Base-by-base conservation (phyloP, 2,113 vertebrate genomes). In the Canis aureus region DNA sequence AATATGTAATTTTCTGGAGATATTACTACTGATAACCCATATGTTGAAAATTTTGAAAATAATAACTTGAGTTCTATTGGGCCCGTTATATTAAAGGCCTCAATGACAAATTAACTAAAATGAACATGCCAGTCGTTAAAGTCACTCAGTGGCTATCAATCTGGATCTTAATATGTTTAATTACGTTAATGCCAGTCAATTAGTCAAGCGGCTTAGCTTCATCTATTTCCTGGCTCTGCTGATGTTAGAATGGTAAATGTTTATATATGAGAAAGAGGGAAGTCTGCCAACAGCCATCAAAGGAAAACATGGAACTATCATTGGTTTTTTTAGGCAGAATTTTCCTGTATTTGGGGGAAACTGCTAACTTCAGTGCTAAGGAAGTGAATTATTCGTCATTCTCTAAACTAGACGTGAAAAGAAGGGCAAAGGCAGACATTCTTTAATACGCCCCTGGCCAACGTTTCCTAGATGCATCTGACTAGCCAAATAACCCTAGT, bases 131-230 rank as follows among this genome's bases (percentile, higher is more conserved):
- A 67, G 78, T 81, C 4, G 0, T 94, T 93, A 97, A 95, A 97
- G 32, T 91, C 83, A 94, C 90, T 90, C 27, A 23, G 83, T 97
- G 95, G 43, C 73, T 96, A 96, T 98, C 94, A 97, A 89, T 87
- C 67, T 22, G 51, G n/a, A 93, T 94, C 74, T 97, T 97, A 97
- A 95, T 94, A 95, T 92, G 78, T 97, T 97, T 97, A 98, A 98
- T 98, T 98, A 97, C 1, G 12, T 89, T 97, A 95, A 97, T 94
- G n/a, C 25, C 66, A 82, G 71, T 93, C 89, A 97, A 97, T 97
- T 97, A 97, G 96, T 97, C 95, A 94, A 94, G 96, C 79, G 94
- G 53, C 51, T 94, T 97, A 97, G 20, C 55, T 91, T 95, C 94
- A 95, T 95, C 91, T 92, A 43, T 83, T 83, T 97, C 19, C 67